Conservation (phyloP, 1,140 invertebrate genomes). For the Monomorium pharaonis region DNA sequence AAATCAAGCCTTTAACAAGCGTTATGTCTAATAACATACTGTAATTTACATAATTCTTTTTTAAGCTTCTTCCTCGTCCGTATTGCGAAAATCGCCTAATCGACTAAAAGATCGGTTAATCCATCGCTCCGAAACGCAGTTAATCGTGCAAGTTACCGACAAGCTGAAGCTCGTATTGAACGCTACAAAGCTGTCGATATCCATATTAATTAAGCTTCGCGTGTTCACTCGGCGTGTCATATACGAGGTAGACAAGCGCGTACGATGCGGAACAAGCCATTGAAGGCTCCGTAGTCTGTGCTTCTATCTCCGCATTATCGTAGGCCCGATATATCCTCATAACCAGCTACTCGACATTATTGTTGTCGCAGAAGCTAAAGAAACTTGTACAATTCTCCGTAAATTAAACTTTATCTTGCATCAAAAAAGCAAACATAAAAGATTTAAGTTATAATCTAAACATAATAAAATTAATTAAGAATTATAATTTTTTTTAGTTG, state of each 20-base stretch:
- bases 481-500: background rate
- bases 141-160: slow-evolving; percentile 36
- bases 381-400: background rate
- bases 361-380: background rate
- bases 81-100: background rate
- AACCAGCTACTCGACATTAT: slow-evolving; percentile 65
- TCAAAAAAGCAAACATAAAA: background rate
- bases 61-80: background rate
- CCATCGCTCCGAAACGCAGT: background rate
- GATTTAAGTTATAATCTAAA: background rate
- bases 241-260: slow-evolving; percentile 55
- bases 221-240: slow-evolving; percentile 57
- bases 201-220: slow-evolving; percentile 65
- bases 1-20: background rate
- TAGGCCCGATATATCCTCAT: slow-evolving; percentile 44
- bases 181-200: slow-evolving; percentile 59
- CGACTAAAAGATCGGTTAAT: slow-evolving; percentile 14
- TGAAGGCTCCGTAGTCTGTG: slow-evolving; percentile 27
- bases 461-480: background rate
- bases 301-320: slow-evolving; percentile 49
- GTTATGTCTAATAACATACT: background rate
- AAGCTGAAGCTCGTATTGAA: slow-evolving; percentile 21
- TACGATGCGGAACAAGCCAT: slow-evolving; percentile 57
- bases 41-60: background rate
- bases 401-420: background rate